Percentiles rank a stretch among this genome's conserved stretches.
Evolutionary conservation across 1,140 invertebrate genomes (phyloP).

Genomic region (Monochamus saltuarius): DNA sequence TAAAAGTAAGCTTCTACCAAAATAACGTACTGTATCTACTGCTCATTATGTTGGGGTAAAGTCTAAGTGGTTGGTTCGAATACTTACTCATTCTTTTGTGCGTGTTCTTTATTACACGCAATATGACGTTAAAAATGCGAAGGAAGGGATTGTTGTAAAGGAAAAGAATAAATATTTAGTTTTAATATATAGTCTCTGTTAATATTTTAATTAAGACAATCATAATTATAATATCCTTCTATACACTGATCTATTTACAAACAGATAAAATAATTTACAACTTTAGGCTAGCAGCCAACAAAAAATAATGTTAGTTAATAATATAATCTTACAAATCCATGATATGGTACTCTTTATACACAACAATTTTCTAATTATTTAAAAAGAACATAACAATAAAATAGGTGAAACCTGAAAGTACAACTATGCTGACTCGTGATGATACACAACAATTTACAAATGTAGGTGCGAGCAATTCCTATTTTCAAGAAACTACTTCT

Average conservation of each 20-base stretch:
- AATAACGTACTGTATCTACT: too few relatives aligned
- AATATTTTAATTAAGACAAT: constrained; percentile 54
- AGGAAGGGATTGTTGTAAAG: too few relatives aligned
- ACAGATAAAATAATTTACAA: constrained; percentile 51
- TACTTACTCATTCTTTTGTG: too few relatives aligned
- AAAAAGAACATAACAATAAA: constrained; percentile 43
- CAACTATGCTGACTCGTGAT: constrained; percentile 32
- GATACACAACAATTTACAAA: constrained; percentile 45
- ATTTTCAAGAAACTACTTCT: constrained; percentile 29
- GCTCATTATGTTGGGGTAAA: too few relatives aligned
- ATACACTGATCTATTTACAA: constrained; percentile 54
- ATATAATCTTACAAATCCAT: constrained; percentile 46
- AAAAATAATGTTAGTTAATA: constrained; percentile 46
- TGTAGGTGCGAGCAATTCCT: constrained; percentile 41
- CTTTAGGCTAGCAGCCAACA: constrained; percentile 43
- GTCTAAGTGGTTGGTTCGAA: too few relatives aligned
- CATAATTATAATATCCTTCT: constrained; percentile 52
- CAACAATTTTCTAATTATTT: constrained; percentile 46
- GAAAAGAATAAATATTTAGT: too few relatives aligned
- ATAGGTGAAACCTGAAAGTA: constrained; percentile 34
- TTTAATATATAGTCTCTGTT: constrained; percentile 40
- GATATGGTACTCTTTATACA: constrained; percentile 52
- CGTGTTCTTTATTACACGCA: too few relatives aligned
- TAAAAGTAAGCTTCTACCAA: too few relatives aligned
- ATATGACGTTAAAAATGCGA: too few relatives aligned